A percentile compares a stretch with the other conserved stretches of the same genome.
These are phyloP conservation scores for Euura saliciscinereae DNA, from an alignment of 1,140 invertebrate genomes.

Conservation along the genomic window DNA sequence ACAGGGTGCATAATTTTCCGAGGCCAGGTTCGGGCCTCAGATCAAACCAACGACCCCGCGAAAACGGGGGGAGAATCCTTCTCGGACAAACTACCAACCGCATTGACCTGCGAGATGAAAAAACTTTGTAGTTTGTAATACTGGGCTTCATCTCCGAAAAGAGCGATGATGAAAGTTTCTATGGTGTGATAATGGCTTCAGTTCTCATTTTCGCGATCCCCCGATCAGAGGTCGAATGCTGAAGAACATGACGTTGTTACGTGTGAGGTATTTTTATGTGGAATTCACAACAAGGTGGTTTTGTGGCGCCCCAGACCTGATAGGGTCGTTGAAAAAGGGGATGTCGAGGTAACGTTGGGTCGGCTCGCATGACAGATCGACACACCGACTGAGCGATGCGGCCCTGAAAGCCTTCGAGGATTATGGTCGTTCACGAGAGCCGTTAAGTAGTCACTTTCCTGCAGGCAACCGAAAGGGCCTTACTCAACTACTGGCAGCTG, in stretches of 20 bases:
- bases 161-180: background rate
- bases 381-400: conserved; percentile 1
- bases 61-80: background rate
- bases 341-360: background rate
- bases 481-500: background rate
- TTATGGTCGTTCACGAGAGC: conserved; percentile 12
- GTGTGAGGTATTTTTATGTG: background rate
- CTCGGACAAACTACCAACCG: background rate
- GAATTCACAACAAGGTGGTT: no score
- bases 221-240: background rate
- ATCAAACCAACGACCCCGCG: background rate
- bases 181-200: background rate
- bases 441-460: conserved; percentile 12
- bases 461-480: background rate
- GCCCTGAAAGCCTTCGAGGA: background rate
- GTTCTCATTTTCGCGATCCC: background rate
- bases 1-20: background rate
- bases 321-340: background rate
- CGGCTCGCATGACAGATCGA: background rate
- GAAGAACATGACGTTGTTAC: background rate
- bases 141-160: background rate
- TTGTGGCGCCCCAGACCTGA: background rate
- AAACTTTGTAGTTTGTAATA: background rate
- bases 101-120: background rate
- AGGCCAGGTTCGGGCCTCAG: background rate